Conservation (phyloP, 2,888 invertebrate species). For the Ganaspis brasiliensis region DNA sequence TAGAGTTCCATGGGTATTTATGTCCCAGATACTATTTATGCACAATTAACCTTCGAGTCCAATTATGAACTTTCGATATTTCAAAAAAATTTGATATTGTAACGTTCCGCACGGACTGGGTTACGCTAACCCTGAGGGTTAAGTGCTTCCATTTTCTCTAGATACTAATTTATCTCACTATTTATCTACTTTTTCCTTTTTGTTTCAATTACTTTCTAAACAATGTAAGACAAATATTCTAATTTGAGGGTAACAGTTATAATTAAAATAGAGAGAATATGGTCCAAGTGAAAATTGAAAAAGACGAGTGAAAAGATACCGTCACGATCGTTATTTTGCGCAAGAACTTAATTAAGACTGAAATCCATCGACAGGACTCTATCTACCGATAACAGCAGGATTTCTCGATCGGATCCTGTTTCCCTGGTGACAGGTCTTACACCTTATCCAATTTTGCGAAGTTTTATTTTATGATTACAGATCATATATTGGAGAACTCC, state of each 20-base stretch:
- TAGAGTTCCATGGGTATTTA: background rate
- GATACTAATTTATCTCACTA: too few species aligned
- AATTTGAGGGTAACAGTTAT: too few species aligned
- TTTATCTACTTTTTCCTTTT: too few species aligned
- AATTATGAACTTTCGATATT: too few species aligned
- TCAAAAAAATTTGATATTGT: too few species aligned
- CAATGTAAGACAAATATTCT: too few species aligned
- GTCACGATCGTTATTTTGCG: slow-evolving; percentile 49
- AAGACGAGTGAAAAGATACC: slow-evolving; percentile 48
- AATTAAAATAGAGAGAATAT: too few species aligned
- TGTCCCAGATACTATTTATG: background rate
- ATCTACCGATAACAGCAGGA: slow-evolving; percentile 55
- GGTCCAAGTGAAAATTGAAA: background rate
- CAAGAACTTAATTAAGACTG: slow-evolving; percentile 59
- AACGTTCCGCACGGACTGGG: too few species aligned
- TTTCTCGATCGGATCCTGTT: background rate
- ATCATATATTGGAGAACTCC: slow-evolving; percentile 1
- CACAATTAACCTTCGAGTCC: too few species aligned
- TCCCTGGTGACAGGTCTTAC: background rate
- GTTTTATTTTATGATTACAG: background rate
- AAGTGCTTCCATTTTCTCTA: too few species aligned
- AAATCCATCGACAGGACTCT: slow-evolving; percentile 54
- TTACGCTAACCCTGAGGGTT: too few species aligned
- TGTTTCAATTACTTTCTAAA: too few species aligned
- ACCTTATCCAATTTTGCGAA: background rate